These are phyloP conservation scores for Chrysocyon brachyurus DNA, from an alignment of 2,797 vertebrate genomes.

Conservation along the genomic window DNA sequence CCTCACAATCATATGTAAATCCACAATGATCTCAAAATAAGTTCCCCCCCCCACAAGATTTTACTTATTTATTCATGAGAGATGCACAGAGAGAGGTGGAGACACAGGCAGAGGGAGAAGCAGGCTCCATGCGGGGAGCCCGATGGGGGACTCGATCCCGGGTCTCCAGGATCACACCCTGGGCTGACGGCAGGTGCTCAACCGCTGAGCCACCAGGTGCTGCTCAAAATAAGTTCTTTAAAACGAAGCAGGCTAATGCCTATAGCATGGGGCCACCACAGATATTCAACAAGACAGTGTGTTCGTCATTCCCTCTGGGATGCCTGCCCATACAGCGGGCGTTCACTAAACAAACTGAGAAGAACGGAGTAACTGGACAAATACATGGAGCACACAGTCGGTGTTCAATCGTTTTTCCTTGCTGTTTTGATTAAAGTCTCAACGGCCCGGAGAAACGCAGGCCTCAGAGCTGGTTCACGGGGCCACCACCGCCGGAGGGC, in stretches of 20 bases:
- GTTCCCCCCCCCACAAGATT: no score
- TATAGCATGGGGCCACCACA: rapidly evolving
- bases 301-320: rapidly evolving
- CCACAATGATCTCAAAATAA: neutral
- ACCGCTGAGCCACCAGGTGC: no score
- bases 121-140: no score
- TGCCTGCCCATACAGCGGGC: rapidly evolving
- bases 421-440: neutral
- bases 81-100: no score
- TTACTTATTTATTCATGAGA: no score
- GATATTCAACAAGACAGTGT: rapidly evolving
- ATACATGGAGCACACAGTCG: rapidly evolving
- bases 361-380: neutral
- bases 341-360: no score
- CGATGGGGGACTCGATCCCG: no score
- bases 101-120: no score
- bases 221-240: neutral
- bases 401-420: neutral
- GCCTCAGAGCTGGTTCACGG: neutral
- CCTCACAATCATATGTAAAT: neutral
- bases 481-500: neutral
- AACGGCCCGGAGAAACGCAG: neutral
- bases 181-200: no score
- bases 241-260: neutral
- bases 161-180: no score